Evolutionary conservation across 2,797 vertebrate species (phyloP), one percentile per base, ranked within the genome.

Genomic region (Chiloscyllium punctatum): DNA sequence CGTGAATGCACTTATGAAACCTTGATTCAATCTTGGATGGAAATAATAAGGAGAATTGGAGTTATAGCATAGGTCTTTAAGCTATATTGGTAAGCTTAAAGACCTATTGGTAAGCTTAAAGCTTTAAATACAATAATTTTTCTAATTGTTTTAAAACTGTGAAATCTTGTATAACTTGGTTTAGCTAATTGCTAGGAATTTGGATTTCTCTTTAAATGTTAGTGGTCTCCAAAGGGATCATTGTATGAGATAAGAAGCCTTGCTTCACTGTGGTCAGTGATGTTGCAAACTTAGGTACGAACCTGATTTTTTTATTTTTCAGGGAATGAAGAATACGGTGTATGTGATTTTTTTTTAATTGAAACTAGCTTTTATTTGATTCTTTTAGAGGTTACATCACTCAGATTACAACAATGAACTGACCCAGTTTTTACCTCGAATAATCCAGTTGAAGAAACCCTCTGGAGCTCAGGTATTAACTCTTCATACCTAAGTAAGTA

Each of bases 341-440:
- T 16, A 91, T 88, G 51, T 62, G 30, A 23, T 48, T 84, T 57
- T 57, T 0, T 11, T 27, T 37, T 25, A 37, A 79, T 95, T 95
- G 11, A 37, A 74, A 77, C 0, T 66, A 9, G 42, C 48, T 69
- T 84, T 84, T 48, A 42, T 48, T 84, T 66, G 51, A 62, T 77
- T 96, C 66, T 97, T 62, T 94, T 96, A 99, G 99, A 97, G 99
- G 69, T 96, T 99, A 42, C 98, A 98, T 96, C 98, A 99, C 96
- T 98, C 98, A 4, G 99, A 99, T 97, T 99, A 99, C 97, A 99
- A 99, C 98, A 99, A 99, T 95, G 99, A 99, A 96, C 98, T 99
- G 96, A 98, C 98, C 3, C 98, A 98, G 97, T 99, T 99, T 97
- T 98, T 99, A 30, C 99, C 99, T 95, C 98, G 99, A 94, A 98